Conservation (phyloP, 2,113 vertebrate species). For the Notechis scutatus region DNA sequence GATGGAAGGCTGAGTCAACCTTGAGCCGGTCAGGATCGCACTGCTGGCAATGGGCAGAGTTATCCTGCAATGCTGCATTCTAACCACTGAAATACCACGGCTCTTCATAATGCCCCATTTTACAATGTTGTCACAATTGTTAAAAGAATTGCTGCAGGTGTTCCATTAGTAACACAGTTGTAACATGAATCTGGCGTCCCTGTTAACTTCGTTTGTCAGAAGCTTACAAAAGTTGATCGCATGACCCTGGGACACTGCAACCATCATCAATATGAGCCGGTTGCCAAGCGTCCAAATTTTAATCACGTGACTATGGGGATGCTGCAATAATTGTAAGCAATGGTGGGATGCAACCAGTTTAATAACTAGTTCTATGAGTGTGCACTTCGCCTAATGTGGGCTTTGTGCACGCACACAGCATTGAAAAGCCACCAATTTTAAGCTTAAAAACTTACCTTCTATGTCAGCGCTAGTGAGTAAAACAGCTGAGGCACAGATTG, state of each 20-base stretch:
- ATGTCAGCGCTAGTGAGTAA: too few relatives aligned
- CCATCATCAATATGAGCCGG: background rate
- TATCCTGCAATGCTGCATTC: too few relatives aligned
- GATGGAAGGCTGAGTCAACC: background rate
- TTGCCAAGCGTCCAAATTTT: background rate
- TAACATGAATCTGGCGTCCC: background rate
- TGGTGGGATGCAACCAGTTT: too few relatives aligned
- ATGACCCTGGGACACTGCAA: background rate
- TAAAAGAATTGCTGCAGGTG: background rate
- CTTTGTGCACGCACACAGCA: rapidly evolving
- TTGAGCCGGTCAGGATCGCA: rapidly evolving
- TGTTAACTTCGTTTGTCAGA: background rate
- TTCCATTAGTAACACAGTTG: too few relatives aligned
- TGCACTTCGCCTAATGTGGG: too few relatives aligned
- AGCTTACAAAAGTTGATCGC: background rate
- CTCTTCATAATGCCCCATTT: background rate
- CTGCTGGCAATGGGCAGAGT: background rate
- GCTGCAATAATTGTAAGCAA: background rate
- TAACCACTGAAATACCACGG: too few relatives aligned
- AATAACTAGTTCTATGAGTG: too few relatives aligned
- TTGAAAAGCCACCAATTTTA: too few relatives aligned
- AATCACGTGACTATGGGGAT: background rate
- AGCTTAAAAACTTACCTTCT: too few relatives aligned
- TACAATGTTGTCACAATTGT: background rate
- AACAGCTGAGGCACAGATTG: too few relatives aligned